Base-by-base conservation (phyloP, 2,113 vertebrate species). In the Hydrolagus affinis region DNA sequence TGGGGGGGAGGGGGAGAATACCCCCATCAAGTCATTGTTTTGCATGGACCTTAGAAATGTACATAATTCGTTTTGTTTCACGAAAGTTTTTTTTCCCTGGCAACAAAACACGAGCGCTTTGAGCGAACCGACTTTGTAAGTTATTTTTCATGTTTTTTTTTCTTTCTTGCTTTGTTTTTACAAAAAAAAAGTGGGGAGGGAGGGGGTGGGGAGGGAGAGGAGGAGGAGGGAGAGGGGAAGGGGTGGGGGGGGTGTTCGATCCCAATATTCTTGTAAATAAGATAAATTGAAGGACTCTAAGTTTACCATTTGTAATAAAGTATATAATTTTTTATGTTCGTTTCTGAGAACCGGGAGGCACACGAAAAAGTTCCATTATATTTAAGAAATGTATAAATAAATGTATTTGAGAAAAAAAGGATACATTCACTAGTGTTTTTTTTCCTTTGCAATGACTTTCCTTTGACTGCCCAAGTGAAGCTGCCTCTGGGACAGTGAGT, bases 231-330 rank as follows among this genome's bases (percentile, higher is more conserved):
- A 6, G 44, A 44, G 44, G 44, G 44, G 44, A 44, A 6, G 44
- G 44, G 44, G 6, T 1, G 6, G 44, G 44, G 44, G 96, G 95
- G 96, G 96, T 94, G 96, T 95, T 94, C 92, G 93, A 94, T 93
- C 96, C 97, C 95, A 96, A 94, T 95, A 95, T 94, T 96, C 94
- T 96, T 99, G 96, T 99, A 98, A 94, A 98, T 98, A 97, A 95
- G 96, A 96, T 93, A 94, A 94, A 93, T 94, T 93, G 93, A 94
- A 96, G 95, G 95, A 95, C 95, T 96, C 91, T 97, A 95, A 94
- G 95, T 97, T 98, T 97, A 96, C 96, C 94, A 94, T 97, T 98
- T 98, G 96, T 98, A 96, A 97, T 95, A 96, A 95, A 96, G 90
- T 96, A 95, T 95, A 94, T 96, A 91, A 94, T 96, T 94, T 96